Evolutionary conservation across 1,140 invertebrate species (phyloP).

Genomic region (Zophobas morio): DNA sequence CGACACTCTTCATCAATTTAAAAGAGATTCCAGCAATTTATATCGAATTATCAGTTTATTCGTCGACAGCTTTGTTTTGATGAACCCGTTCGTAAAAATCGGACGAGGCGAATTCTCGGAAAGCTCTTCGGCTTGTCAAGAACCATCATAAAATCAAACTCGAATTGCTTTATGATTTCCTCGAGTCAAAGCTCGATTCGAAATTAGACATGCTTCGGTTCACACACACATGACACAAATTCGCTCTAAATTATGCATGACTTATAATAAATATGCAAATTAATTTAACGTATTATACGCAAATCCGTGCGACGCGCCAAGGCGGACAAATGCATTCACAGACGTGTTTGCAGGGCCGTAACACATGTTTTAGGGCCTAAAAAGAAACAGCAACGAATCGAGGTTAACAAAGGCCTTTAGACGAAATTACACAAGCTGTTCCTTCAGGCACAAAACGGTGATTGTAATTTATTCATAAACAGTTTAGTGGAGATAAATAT

Average conservation of each 20-base stretch:
- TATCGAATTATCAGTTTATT: conserved; percentile 2
- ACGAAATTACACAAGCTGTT: no score
- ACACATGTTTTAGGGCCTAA: no score
- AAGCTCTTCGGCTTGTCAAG: not conserved
- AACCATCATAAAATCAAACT: not conserved
- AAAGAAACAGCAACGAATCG: not conserved
- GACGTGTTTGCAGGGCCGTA: not conserved
- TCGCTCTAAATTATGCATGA: conserved; percentile 33
- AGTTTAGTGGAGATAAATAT: no score
- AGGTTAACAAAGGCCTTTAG: not conserved
- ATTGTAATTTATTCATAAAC: no score
- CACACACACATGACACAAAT: conserved; percentile 36
- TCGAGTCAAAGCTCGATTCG: conserved; percentile 2
- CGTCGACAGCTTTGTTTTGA: not conserved
- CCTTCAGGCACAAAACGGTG: no score
- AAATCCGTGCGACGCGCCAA: conserved; percentile 20
- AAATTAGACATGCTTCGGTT: conserved; percentile 17
- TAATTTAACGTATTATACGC: conserved; percentile 37
- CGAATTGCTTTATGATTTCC: conserved; percentile 12
- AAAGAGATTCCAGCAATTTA: conserved; percentile 8
- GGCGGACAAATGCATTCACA: conserved; percentile 1
- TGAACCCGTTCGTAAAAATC: no score
- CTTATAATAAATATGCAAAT: conserved; percentile 38
- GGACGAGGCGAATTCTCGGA: not conserved
- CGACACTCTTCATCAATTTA: conserved; percentile 2